A percentile compares a stretch with the other conserved stretches of the same genome.
phyloP scores from a whole-genome alignment of 1,140 invertebrate species.

The Saccostrea echinata region DNA sequence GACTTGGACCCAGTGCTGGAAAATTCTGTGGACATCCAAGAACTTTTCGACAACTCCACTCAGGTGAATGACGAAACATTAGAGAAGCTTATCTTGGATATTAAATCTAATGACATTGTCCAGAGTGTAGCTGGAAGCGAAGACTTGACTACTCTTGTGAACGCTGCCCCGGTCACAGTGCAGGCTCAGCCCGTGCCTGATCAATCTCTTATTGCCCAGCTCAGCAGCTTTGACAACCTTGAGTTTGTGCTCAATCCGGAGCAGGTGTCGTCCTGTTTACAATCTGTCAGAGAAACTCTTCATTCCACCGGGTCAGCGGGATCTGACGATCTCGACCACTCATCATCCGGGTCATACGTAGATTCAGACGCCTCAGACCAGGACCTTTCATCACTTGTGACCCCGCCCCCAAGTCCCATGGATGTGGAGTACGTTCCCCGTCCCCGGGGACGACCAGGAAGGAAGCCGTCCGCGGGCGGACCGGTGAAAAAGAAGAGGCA shows the following conservation, averaged over 20 bases:
- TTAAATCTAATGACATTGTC: slow-evolving; percentile 37
- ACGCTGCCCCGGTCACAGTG: slow-evolving; percentile 18
- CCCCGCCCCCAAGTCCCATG: slow-evolving; percentile 40
- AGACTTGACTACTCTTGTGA: background rate
- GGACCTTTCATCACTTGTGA: slow-evolving; percentile 19
- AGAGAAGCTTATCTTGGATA: slow-evolving; percentile 40
- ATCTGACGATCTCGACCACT: background rate
- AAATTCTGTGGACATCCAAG: slow-evolving; percentile 43
- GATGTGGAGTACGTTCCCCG: background rate
- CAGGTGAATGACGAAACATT: slow-evolving; percentile 40
- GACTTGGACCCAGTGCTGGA: slow-evolving; percentile 40
- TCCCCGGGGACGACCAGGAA: slow-evolving; percentile 36
- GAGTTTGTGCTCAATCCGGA: slow-evolving; percentile 25
- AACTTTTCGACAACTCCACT: slow-evolving; percentile 34
- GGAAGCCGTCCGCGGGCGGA: slow-evolving; percentile 34
- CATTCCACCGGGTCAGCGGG: background rate
- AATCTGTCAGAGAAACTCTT: slow-evolving; percentile 8
- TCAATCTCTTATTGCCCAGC: background rate
- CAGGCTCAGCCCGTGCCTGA: background rate
- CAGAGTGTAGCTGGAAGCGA: background rate
- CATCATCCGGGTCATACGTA: background rate
- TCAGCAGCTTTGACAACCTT: slow-evolving; percentile 17
- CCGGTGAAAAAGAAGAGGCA: slow-evolving; percentile 42
- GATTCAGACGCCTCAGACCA: background rate
- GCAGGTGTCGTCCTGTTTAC: slow-evolving; percentile 14